Conservation (phyloP, 2,113 vertebrate species). For the Triplophysa dalaica region DNA sequence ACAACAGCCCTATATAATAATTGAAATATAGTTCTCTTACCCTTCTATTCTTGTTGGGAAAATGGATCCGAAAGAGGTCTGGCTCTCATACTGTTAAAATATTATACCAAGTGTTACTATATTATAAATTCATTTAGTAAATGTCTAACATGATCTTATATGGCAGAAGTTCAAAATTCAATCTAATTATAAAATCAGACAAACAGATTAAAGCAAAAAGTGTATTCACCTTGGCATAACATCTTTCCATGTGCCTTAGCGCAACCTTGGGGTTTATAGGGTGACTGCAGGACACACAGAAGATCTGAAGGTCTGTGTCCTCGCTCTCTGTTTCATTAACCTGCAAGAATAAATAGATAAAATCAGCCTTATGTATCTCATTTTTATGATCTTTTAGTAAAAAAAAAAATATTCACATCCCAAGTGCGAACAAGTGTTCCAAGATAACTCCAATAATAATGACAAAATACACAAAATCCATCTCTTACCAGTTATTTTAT, state of each 20-base stretch:
- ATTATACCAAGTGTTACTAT: neutral
- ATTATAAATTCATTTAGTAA: neutral
- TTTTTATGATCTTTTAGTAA: too few relatives aligned
- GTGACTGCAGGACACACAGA: slow-evolving; percentile 92
- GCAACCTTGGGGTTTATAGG: slow-evolving; percentile 91
- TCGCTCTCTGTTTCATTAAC: slow-evolving; percentile 88
- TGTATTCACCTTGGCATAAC: slow-evolving; percentile 85
- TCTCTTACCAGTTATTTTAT: too few relatives aligned
- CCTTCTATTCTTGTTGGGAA: slow-evolving; percentile 92
- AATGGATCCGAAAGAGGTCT: slow-evolving; percentile 93
- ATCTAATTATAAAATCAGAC: neutral
- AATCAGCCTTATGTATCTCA: neutral
- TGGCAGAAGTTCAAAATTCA: neutral
- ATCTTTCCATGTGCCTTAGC: slow-evolving; percentile 90
- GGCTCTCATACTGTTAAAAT: slow-evolving; percentile 85
- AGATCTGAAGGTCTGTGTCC: slow-evolving; percentile 91
- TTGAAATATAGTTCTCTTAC: slow-evolving; percentile 66
- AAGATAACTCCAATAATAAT: too few relatives aligned
- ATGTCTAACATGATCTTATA: neutral
- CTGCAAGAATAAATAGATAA: slow-evolving; percentile 60
- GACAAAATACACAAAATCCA: too few relatives aligned
- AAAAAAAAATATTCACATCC: too few relatives aligned
- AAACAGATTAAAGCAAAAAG: too few relatives aligned
- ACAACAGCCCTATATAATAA: neutral
- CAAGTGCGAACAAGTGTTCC: too few relatives aligned